Evolutionary conservation across 64 coral and sea anemone genomes (phyloP), one percentile per base, ranked within the genome.

Genomic region (Montipora cactus): DNA sequence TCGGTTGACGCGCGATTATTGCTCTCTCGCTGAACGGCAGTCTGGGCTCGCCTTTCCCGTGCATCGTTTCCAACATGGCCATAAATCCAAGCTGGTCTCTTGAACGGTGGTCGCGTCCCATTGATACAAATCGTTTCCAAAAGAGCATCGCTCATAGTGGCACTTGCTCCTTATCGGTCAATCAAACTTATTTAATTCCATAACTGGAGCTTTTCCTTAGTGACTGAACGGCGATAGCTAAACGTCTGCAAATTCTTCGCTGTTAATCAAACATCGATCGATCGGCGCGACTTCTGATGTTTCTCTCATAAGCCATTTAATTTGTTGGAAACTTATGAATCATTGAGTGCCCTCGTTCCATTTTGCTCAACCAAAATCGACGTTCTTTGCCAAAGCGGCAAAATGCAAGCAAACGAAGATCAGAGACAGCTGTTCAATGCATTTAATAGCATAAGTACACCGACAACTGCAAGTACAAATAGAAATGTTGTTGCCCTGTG

Each of bases 101-200:
- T 93, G 83, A 79, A 93, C 1, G 91, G 91, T 19, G 91, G 91
- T 23, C 91, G 74, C 4, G 83, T 78, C 6, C 91, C 91, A 71
- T 44, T 93, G n/a, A 93, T 71, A 72, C 83, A 80, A 57, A 93
- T 93, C 0, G 83, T 88, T 77, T 93, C 91, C 20, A 88, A 64
- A 55, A 47, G 48, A 0, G 91, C 13, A 59, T 93, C 91, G 50
- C 48, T 93, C 91, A 93, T 93, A 4, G 23, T 51, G 61, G 18
- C 5, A 55, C 59, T 84, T 45, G 37, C 67, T 71, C 20, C 68
- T 7, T n/a, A 19, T 18, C 68, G 4, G 68, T 71, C 68, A 71
- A 19, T 71, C 4, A 71, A 3, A 21, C 68, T 7, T 71, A 37
- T 37, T 37, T 2, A 0, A 0, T 7, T 21, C 68, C 68, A 71